Conservation (phyloP, 2,888 invertebrate species). For the Tricholauxania praeusta region DNA sequence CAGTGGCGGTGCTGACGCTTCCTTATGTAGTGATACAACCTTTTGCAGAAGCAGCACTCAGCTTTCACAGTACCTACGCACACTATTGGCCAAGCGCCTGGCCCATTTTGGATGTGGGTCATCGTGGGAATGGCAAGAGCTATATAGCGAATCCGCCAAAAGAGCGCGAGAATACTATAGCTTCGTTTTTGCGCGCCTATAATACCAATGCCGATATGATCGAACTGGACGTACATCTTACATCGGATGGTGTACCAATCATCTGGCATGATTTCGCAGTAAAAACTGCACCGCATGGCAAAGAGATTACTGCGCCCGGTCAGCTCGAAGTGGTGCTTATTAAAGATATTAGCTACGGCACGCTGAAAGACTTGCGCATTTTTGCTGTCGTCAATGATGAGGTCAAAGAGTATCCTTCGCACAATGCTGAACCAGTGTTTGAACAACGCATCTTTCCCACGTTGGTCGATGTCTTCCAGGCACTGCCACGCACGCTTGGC, state of each 20-base stretch:
- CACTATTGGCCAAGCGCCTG: conserved; percentile 89
- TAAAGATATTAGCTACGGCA: conserved; percentile 91
- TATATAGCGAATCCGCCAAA: conserved; percentile 81
- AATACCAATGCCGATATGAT: conserved; percentile 95
- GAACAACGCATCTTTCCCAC: conserved; percentile 96
- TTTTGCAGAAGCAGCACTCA: conserved; percentile 70
- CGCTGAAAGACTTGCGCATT: conserved; percentile 89
- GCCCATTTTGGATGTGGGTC: conserved; percentile 92
- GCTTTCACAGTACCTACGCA: conserved; percentile 83
- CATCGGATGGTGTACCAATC: conserved; percentile 93
- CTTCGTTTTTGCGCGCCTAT: conserved; percentile 91
- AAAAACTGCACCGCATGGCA: conserved; percentile 80
- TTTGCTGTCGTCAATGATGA: conserved; percentile 82
- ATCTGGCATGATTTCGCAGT: conserved; percentile 93
- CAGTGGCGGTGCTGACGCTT: conserved; percentile 79
- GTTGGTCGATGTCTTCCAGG: conserved; percentile 83
- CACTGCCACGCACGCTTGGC: conserved; percentile 87
- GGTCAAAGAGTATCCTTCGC: conserved; percentile 73
- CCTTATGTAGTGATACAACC: conserved; percentile 71
- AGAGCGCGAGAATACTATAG: conserved; percentile 88
- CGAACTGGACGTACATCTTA: conserved; percentile 98
- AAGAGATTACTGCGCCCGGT: conserved; percentile 76
- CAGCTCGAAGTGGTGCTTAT: conserved; percentile 93
- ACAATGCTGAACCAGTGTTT: conserved; percentile 80
- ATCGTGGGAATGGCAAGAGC: conserved; percentile 93